A percentile compares a stretch with the other conserved stretches of the same genome.
These are phyloP conservation scores for Horisme vitalbata DNA, from an alignment of 2,888 invertebrate species.

Conservation along the genomic window DNA sequence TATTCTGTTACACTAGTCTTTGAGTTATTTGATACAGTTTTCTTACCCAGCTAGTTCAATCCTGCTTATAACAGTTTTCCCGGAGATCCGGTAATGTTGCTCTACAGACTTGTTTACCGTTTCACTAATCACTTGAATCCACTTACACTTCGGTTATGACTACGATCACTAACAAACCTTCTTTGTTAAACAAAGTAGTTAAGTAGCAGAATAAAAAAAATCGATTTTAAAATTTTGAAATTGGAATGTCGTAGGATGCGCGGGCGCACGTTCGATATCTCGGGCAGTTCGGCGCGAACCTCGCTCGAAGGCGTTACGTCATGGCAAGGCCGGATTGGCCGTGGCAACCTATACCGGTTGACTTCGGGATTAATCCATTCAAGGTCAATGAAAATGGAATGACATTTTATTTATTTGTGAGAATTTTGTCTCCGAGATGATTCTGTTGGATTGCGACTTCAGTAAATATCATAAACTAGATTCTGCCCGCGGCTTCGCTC, in stretches of 20 bases:
- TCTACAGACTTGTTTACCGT: slow-evolving; percentile 18
- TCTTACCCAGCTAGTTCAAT: slow-evolving; percentile 10
- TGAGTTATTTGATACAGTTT: too few relatives aligned
- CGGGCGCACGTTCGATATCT: slow-evolving; percentile 58
- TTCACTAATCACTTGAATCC: slow-evolving; percentile 16
- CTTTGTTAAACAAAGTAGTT: too few relatives aligned
- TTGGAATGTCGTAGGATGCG: slow-evolving; percentile 47
- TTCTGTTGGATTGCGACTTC: slow-evolving; percentile 1
- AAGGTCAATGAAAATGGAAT: slow-evolving; percentile 52
- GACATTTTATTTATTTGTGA: slow-evolving; percentile 39
- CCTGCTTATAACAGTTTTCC: slow-evolving; percentile 19
- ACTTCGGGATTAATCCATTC: slow-evolving; percentile 56
- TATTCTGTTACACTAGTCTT: too few relatives aligned
- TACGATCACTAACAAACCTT: not conserved
- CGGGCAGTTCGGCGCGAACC: slow-evolving; percentile 44
- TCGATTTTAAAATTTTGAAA: slow-evolving; percentile 33
- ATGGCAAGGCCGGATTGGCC: slow-evolving; percentile 54
- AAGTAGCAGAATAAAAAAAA: too few relatives aligned
- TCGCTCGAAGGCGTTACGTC: slow-evolving; percentile 65
- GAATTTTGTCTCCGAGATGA: slow-evolving; percentile 33
- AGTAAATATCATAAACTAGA: too few relatives aligned
- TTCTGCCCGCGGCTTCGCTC: too few relatives aligned
- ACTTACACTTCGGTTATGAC: not conserved
- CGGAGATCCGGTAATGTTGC: slow-evolving; percentile 14
- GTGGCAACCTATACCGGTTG: slow-evolving; percentile 58